These are phyloP conservation scores for Cryptus viduatorius DNA, from an alignment of 2,888 invertebrate genomes.

Conservation along the genomic window DNA sequence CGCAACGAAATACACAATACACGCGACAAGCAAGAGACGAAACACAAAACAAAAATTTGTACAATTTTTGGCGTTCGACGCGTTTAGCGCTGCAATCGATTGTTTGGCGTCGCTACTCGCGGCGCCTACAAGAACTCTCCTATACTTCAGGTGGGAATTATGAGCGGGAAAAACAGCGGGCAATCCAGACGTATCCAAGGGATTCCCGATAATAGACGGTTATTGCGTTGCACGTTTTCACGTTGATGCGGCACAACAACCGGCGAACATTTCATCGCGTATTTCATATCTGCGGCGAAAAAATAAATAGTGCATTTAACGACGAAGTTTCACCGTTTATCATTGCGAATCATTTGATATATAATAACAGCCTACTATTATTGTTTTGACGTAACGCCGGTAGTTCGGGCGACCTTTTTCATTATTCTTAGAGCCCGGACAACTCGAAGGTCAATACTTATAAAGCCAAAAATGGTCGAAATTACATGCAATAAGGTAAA, in stretches of 20 bases:
- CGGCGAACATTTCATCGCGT: neutral
- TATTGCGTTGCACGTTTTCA: neutral
- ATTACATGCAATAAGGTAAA: slow-evolving; percentile 37
- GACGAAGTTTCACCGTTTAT: too few relatives aligned
- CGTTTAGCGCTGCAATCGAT: neutral
- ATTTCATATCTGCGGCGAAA: neutral
- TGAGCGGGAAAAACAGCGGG: neutral
- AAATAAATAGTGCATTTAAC: neutral
- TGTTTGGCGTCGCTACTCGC: neutral
- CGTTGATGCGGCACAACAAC: neutral
- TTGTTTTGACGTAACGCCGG: neutral
- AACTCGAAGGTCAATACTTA: neutral
- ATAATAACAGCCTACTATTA: too few relatives aligned
- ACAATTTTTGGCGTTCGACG: neutral
- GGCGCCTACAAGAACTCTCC: neutral
- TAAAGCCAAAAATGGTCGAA: slow-evolving; percentile 31
- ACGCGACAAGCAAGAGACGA: neutral
- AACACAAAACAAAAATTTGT: neutral
- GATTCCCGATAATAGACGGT: neutral
- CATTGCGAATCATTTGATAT: too few relatives aligned
- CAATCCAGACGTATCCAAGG: neutral
- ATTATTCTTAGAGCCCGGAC: neutral
- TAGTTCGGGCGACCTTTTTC: neutral
- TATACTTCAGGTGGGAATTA: neutral
- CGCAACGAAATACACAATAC: neutral